Evolutionary conservation across 2,113 vertebrate genomes (phyloP).

Genomic region (Labeo catla): DNA sequence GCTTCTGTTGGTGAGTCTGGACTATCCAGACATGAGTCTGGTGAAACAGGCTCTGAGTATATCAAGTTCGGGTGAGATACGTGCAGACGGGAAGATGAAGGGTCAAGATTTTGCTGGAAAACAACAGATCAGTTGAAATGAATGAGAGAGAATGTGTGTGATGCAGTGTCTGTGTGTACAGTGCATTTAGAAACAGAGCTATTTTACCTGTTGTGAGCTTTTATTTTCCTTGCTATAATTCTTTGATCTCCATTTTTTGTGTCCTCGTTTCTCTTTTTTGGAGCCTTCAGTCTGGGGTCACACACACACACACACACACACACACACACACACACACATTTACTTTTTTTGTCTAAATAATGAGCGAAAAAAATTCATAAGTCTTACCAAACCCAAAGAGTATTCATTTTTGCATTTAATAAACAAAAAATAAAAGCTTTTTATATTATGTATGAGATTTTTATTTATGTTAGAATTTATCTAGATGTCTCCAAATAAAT

Average conservation of each 20-base stretch:
- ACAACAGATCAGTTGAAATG: neutral
- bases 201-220: slow-evolving; percentile 87
- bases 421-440: neutral
- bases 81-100: slow-evolving; percentile 85
- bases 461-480: neutral
- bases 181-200: no score
- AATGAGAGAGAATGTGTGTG: neutral
- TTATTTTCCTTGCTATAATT: slow-evolving; percentile 87
- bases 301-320: neutral
- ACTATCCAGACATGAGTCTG: slow-evolving; percentile 83
- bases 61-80: slow-evolving; percentile 97
- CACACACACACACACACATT: neutral
- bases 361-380: neutral
- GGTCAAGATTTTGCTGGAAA: slow-evolving; percentile 71
- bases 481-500: neutral
- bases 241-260: slow-evolving; percentile 87
- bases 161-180: neutral
- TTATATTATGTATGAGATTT: neutral
- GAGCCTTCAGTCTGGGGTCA: slow-evolving; percentile 87
- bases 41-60: slow-evolving; percentile 82
- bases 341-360: neutral
- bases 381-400: neutral
- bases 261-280: slow-evolving; percentile 92
- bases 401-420: neutral
- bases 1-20: slow-evolving; percentile 87